A percentile compares a stretch with the other conserved stretches of the same genome.
Evolutionary conservation across 2,888 invertebrate genomes (phyloP).

Genomic region (Neria commutata): DNA sequence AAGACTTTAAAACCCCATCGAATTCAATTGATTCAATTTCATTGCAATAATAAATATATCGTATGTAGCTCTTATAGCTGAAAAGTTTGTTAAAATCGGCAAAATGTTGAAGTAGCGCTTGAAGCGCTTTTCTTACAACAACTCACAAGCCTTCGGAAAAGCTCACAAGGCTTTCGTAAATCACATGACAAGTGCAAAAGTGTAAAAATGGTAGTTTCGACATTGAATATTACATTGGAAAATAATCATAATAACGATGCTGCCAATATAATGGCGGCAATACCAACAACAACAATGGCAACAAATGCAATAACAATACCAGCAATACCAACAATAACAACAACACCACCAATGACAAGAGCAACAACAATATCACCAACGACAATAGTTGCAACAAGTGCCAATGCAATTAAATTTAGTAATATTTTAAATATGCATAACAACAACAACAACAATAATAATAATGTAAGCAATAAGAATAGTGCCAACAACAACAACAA

Average conservation of each 20-base stretch:
- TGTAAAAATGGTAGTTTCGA: conserved; percentile 55
- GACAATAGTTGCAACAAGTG: conserved; percentile 12
- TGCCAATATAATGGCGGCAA: conserved; percentile 12
- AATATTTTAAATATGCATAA: not conserved
- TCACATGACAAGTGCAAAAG: conserved; percentile 11
- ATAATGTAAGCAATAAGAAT: not conserved
- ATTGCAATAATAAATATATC: no score
- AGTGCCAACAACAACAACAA: conserved; percentile 8
- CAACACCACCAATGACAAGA: conserved; percentile 10
- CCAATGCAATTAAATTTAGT: not conserved
- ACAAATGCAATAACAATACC: conserved; percentile 16
- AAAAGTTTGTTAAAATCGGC: no score
- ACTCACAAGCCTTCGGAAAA: no score
- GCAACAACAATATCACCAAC: conserved; percentile 16
- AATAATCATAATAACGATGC: conserved; percentile 30
- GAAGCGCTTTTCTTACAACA: no score
- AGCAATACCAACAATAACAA: conserved; percentile 21
- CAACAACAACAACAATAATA: not conserved
- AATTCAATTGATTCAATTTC: no score
- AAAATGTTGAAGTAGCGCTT: no score
- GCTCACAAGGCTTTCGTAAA: no score
- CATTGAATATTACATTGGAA: conserved; percentile 51
- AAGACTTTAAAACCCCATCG: no score
- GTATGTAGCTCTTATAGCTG: no score
- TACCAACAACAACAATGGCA: conserved; percentile 16